Evolutionary conservation across 2,888 invertebrate species (phyloP), one percentile per base, ranked within the genome.

Genomic region (Harmothoe impar): DNA sequence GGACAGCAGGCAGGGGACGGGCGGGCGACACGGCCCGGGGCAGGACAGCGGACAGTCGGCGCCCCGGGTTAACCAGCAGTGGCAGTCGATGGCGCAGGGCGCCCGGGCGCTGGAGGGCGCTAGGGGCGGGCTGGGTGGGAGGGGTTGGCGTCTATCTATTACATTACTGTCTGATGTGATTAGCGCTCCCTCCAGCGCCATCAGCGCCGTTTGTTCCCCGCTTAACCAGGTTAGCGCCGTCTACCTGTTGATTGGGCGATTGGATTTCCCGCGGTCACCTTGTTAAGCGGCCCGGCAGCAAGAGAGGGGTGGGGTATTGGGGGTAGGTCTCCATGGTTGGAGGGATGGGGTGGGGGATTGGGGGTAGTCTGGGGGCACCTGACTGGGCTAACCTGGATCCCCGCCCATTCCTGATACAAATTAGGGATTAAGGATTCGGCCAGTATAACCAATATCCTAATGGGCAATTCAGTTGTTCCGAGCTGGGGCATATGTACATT

Each of bases 181-280:
- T 81, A 81, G 81, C 81, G 23, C 33, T 12, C 81, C 25, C 31
- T 5, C 29, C 29, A 17, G 31, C 81, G 12, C 81, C 81, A 81
- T 81, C 81, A 81, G 81, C 43, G 43, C 81, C 43, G 81, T 81
- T 81, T 81, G 81, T 81, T 43, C 81, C 23, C 35, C 35, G 35
- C 43, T 81, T 43, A 81, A 81, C 25, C 15, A 0, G 17, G 43
- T 81, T 81, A 81, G 43, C 33, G 35, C 15, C 0, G 35, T 20
- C 81, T 81, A 81, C 81, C 81, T 81, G 81, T 81, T 81, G 81
- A 81, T 81, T 81, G 81, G 81, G 81, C 81, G 81, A 81, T 81
- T 81, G 81, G 81, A 81, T 81, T 81, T 81, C 81, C 81, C 23
- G 23, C 81, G 81, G 81, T 81, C 81, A 81, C 81, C 81, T 81